Conservation (phyloP, 2,113 vertebrate species). For the Pao palembangensis region DNA sequence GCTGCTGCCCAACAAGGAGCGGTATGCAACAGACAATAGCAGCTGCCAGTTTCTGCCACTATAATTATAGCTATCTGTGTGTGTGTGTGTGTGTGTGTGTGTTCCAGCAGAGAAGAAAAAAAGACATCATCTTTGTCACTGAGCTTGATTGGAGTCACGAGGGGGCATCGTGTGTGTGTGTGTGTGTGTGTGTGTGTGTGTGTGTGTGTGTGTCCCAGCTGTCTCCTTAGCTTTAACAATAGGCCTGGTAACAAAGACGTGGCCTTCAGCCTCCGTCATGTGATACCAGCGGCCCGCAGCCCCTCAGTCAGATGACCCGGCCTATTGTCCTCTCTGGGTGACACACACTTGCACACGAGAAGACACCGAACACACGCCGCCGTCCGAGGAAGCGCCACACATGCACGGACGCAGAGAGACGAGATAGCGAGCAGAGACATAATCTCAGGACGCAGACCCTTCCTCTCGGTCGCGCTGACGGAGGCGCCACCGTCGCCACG, state of each 20-base stretch:
- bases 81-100: conserved; percentile 31
- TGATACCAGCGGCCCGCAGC: conserved; percentile 69
- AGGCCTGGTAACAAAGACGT: conserved; percentile 71
- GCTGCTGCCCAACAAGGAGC: conserved; percentile 37
- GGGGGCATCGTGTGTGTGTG: conserved; percentile 33
- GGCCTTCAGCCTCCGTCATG: conserved; percentile 73
- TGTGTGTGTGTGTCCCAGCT: conserved; percentile 54
- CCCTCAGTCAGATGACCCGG: conserved; percentile 69
- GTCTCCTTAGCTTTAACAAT: conserved; percentile 73
- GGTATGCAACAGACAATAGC: conserved; percentile 54
- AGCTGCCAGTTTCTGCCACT: conserved; percentile 73
- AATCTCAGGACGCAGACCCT: conserved; percentile 69
- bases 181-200: conserved; percentile 11
- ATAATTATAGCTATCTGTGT: conserved; percentile 68
- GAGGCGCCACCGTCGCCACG: conserved; percentile 51
- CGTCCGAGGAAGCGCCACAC: conserved; percentile 21
- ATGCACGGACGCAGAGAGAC: conserved; percentile 2
- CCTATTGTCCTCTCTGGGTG: conserved; percentile 67
- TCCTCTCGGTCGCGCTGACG: conserved; percentile 61
- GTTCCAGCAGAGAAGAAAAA: conserved; percentile 51
- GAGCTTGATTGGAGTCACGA: conserved; percentile 69
- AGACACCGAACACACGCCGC: conserved; percentile 7
- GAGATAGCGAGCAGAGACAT: conserved; percentile 34
- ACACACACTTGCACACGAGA: conserved; percentile 52
- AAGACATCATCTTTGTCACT: conserved; percentile 68